Conservation (phyloP, 2,797 vertebrate species). For the Nyctibius grandis region DNA sequence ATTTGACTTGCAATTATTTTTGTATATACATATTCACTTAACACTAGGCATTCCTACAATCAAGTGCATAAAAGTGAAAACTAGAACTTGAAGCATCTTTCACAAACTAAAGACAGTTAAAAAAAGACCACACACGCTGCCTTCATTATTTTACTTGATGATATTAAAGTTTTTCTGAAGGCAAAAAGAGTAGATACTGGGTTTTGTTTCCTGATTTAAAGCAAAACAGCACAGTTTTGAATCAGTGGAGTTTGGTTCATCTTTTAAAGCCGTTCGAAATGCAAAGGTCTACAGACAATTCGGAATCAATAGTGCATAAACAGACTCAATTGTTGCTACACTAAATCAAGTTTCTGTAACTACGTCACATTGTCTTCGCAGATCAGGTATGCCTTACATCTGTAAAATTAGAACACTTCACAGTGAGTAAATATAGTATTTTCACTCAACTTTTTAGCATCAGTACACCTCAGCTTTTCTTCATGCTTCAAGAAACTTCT, state of each 20-base stretch:
- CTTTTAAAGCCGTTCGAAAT: neutral
- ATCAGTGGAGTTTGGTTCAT: neutral
- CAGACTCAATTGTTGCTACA: neutral
- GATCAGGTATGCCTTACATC: neutral
- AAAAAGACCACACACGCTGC: neutral
- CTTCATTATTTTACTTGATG: neutral
- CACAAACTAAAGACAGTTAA: neutral
- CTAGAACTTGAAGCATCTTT: neutral
- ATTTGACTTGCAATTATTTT: neutral
- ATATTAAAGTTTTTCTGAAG: neutral
- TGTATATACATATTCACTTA: accelerated
- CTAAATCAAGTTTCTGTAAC: neutral
- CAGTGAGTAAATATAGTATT: neutral
- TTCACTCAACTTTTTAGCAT: neutral
- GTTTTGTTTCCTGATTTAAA: neutral
- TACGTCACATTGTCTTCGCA: neutral
- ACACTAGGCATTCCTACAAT: neutral
- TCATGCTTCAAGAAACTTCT: neutral
- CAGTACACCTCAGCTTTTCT: neutral
- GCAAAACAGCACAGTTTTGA: neutral
- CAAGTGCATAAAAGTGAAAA: neutral
- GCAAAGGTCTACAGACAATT: neutral
- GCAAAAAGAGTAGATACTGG: neutral
- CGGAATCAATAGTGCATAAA: accelerated
- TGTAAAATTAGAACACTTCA: neutral